A percentile compares a stretch with the other conserved stretches of the same genome.
Conservation (phyloP, 1,140 invertebrate genomes). For the Ooceraea biroi region DNA sequence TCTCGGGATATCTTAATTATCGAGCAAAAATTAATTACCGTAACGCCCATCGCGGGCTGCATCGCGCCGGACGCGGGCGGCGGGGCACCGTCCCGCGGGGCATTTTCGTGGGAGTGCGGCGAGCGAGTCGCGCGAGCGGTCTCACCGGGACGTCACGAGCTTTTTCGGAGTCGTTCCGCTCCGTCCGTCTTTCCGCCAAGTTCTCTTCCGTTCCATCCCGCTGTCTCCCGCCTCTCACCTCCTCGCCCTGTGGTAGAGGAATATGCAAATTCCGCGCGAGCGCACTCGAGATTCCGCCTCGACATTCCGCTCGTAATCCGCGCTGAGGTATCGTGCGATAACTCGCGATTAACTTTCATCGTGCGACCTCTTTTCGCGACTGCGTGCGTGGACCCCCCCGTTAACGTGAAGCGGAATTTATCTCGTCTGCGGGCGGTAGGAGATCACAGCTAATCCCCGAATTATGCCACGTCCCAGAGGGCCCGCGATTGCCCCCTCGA, state of each 20-base stretch:
- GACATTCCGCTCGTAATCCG: slow-evolving; percentile 30
- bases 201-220: neutral
- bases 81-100: slow-evolving; percentile 66
- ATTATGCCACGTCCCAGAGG: slow-evolving; percentile 23
- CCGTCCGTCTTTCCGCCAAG: neutral
- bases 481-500: neutral
- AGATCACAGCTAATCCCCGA: slow-evolving; percentile 33
- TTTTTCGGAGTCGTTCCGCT: slow-evolving; percentile 16
- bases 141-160: neutral
- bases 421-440: neutral
- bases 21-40: slow-evolving; percentile 80
- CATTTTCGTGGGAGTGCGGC: slow-evolving; percentile 68
- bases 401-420: slow-evolving; percentile 30
- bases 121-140: slow-evolving; percentile 35
- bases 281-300: neutral
- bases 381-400: neutral
- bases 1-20: slow-evolving; percentile 80
- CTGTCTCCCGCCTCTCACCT: neutral
- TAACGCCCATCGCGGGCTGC: slow-evolving; percentile 77
- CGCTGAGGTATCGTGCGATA: slow-evolving; percentile 24
- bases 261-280: slow-evolving; percentile 5
- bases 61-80: slow-evolving; percentile 61
- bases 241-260: too few species aligned
- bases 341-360: slow-evolving; percentile 48
- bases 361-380: neutral